A percentile compares a stretch with the other conserved stretches of the same genome.
These are phyloP conservation scores for Anniella stebbinsi DNA, from an alignment of 2,797 vertebrate species.

Conservation along the genomic window DNA sequence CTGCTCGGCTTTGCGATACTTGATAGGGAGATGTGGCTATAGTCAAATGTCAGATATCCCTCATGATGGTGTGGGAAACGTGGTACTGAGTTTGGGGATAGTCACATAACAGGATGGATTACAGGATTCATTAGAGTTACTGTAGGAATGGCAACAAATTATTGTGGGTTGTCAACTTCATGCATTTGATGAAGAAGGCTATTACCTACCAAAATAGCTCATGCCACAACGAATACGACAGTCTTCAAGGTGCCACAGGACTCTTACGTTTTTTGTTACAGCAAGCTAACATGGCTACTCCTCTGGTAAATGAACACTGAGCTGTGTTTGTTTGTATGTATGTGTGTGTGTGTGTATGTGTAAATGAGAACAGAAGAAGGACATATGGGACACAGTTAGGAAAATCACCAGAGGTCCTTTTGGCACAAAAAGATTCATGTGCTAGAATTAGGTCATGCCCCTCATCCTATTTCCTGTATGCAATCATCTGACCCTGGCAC, in stretches of 20 bases:
- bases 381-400: constrained; percentile 77
- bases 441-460: constrained; percentile 79
- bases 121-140: not conserved
- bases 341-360: not conserved
- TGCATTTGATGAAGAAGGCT: not conserved
- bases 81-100: not conserved
- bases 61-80: not conserved
- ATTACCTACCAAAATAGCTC: not conserved
- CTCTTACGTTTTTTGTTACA: not conserved
- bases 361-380: constrained; percentile 62
- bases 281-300: not conserved
- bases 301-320: not conserved
- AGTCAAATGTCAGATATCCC: not conserved
- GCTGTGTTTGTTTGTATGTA: not conserved
- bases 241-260: not conserved
- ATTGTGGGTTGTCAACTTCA: not conserved
- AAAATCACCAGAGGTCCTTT: constrained; percentile 64
- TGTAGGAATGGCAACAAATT: no score
- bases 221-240: not conserved
- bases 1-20: not conserved
- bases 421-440: constrained; percentile 65
- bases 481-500: constrained; percentile 74
- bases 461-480: constrained; percentile 67
- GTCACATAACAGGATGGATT: not conserved
- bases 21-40: not conserved